A percentile compares a stretch with the other conserved stretches of the same genome.
Conservation (phyloP, 2,888 invertebrate species). For the Drosophila siamana region DNA sequence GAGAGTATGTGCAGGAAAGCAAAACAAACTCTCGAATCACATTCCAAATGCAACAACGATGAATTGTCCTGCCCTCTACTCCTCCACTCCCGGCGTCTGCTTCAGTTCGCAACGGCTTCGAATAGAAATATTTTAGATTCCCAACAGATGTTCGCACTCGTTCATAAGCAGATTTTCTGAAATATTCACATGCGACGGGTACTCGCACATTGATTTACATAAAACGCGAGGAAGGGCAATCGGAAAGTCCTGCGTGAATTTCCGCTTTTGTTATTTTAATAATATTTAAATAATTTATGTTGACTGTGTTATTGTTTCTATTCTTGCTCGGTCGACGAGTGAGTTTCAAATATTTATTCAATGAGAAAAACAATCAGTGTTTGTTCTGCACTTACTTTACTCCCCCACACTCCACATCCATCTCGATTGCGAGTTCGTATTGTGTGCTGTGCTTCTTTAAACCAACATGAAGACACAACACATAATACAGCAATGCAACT, state of each 20-base stretch:
- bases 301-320: constrained; percentile 10
- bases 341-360: constrained; percentile 74
- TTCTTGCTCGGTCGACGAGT: constrained; percentile 31
- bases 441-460: constrained; percentile 42
- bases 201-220: constrained; percentile 69
- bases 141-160: constrained; percentile 67
- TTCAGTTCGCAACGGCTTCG: neutral
- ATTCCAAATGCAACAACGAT: constrained; percentile 57
- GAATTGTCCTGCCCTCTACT: constrained; percentile 8
- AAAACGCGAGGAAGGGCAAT: constrained; percentile 45
- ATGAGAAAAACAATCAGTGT: constrained; percentile 49
- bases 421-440: constrained; percentile 5
- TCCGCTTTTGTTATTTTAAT: constrained; percentile 24
- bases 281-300: constrained; percentile 44
- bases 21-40: constrained; percentile 65
- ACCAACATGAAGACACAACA: constrained; percentile 63
- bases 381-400: constrained; percentile 18
- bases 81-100: neutral
- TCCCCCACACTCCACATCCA: neutral
- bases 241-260: constrained; percentile 4
- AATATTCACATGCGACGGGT: constrained; percentile 45
- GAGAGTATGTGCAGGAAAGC: constrained; percentile 21
- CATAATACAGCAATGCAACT: constrained; percentile 63
- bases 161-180: constrained; percentile 68
- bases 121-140: constrained; percentile 63